Conservation (phyloP, 1,140 invertebrate species). For the Ctenoplectra terminalis region DNA sequence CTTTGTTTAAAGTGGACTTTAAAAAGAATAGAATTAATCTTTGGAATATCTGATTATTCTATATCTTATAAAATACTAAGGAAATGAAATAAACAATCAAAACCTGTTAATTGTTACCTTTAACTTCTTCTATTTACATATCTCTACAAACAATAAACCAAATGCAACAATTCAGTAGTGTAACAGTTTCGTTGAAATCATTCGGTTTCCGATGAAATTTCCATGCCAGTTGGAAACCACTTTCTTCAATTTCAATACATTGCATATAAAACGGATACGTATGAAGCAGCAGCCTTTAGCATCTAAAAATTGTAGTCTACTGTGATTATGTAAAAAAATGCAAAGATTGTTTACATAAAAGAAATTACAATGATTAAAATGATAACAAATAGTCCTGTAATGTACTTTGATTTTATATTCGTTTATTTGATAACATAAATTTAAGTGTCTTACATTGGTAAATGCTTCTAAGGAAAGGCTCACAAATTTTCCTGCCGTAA, state of each 20-base stretch:
- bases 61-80: too few species aligned
- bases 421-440: neutral
- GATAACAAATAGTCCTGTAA: neutral
- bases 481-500: conserved; percentile 53
- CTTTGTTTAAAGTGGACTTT: too few species aligned
- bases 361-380: neutral
- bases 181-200: neutral
- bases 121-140: neutral
- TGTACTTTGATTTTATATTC: fast-evolving
- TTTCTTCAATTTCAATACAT: conserved; percentile 30
- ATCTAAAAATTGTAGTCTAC: conserved; percentile 45
- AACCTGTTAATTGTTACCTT: neutral
- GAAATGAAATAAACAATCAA: too few species aligned
- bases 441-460: conserved; percentile 45
- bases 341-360: neutral
- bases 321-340: neutral
- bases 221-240: too few species aligned
- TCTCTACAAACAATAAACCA: neutral
- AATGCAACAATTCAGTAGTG: neutral
- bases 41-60: too few species aligned
- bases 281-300: conserved; percentile 54
- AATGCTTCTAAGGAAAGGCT: conserved; percentile 52
- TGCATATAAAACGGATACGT: conserved; percentile 52
- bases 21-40: too few species aligned
- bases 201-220: neutral